Conservation (phyloP, 2,113 vertebrate genomes). For the Vidua macroura region DNA sequence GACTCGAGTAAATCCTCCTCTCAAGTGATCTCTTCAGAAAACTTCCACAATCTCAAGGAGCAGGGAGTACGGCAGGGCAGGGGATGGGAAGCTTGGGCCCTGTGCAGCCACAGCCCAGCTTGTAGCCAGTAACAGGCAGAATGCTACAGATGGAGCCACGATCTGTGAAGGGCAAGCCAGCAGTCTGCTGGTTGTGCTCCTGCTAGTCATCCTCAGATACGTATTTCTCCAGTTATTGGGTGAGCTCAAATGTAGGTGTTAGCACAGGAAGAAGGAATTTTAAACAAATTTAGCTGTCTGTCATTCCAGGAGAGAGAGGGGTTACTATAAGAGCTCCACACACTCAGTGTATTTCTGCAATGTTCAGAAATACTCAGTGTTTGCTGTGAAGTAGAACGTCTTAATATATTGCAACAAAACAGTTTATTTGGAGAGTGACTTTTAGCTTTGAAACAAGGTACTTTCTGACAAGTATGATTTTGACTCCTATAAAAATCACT, state of each 20-base stretch:
- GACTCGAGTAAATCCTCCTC: not conserved
- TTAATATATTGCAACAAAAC: not conserved
- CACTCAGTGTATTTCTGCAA: not conserved
- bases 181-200: not conserved
- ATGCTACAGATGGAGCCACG: accelerated
- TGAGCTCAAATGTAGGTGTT: not conserved
- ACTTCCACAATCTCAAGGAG: not conserved
- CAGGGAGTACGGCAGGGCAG: not conserved
- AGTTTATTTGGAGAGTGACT: not conserved
- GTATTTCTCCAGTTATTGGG: not conserved
- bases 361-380: not conserved
- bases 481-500: not conserved
- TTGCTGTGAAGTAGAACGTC: not conserved
- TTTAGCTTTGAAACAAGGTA: not conserved
- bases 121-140: not conserved
- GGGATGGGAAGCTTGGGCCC: not conserved
- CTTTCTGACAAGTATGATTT: not conserved
- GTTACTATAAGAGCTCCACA: not conserved
- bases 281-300: not conserved
- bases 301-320: not conserved
- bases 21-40: not conserved
- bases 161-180: not conserved
- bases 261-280: not conserved
- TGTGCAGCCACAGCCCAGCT: not conserved
- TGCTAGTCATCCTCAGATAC: not conserved